These are phyloP conservation scores for Leptinotarsa tumamoca DNA, from an alignment of 2,888 invertebrate species.

Conservation along the genomic window DNA sequence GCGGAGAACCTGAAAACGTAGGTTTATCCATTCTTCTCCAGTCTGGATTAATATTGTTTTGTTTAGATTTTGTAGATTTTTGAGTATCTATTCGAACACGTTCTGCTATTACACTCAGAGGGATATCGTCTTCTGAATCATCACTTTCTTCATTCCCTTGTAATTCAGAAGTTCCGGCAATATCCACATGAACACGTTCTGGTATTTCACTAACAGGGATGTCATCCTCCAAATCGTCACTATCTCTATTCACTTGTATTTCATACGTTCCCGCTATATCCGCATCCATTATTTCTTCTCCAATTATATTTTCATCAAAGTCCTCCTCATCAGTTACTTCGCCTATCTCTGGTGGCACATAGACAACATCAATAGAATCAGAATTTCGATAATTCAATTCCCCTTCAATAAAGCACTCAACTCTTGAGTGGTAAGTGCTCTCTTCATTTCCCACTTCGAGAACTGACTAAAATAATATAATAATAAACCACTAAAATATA, in stretches of 20 bases:
- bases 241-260: constrained; percentile 27
- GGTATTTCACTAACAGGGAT: constrained; percentile 31
- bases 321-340: no score
- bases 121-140: constrained; percentile 19
- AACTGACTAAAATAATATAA: constrained; percentile 26
- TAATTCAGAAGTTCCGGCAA: constrained; percentile 11
- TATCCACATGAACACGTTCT: constrained; percentile 21
- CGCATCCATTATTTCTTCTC: constrained; percentile 19
- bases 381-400: not conserved
- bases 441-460: constrained; percentile 33
- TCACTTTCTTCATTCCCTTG: constrained; percentile 22
- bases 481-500: not conserved
- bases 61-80: not conserved
- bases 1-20: no score
- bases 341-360: constrained; percentile 22
- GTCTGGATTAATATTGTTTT: no score
- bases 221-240: constrained; percentile 25
- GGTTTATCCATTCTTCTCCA: no score
- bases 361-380: no score
- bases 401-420: not conserved
- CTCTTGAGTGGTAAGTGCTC: constrained; percentile 25
- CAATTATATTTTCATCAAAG: no score
- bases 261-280: constrained; percentile 37
- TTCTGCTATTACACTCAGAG: constrained; percentile 14
- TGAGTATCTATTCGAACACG: constrained; percentile 6